These are phyloP conservation scores for Lottia scabra DNA, from an alignment of 2,888 invertebrate species.

Conservation along the genomic window DNA sequence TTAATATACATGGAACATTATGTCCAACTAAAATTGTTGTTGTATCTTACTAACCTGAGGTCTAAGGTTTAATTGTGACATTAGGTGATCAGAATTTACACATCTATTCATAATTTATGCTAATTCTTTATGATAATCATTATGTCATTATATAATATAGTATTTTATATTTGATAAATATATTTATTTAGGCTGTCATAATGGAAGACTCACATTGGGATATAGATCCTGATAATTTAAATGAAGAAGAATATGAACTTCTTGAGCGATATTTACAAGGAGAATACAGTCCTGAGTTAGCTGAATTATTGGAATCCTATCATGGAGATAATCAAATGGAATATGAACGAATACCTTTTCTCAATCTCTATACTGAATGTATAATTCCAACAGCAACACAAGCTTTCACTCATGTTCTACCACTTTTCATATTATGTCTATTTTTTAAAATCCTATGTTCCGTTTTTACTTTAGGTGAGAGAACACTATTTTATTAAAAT, in stretches of 20 bases:
- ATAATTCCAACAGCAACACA: slow-evolving; percentile 59
- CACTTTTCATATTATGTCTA: slow-evolving; percentile 58
- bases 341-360: slow-evolving; percentile 40
- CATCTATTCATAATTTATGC: too few species aligned
- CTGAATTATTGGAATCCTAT: slow-evolving; percentile 32
- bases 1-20: too few species aligned
- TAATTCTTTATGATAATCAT: too few species aligned
- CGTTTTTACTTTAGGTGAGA: slow-evolving; percentile 48
- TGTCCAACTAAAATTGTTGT: too few species aligned
- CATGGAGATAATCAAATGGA: slow-evolving; percentile 34
- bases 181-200: neutral
- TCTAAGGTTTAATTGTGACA: too few species aligned
- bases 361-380: slow-evolving; percentile 54
- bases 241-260: slow-evolving; percentile 7
- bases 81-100: too few species aligned
- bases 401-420: slow-evolving; percentile 52
- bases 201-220: neutral
- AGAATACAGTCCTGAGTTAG: slow-evolving; percentile 35
- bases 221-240: slow-evolving; percentile 6
- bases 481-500: neutral
- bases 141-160: too few species aligned
- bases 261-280: slow-evolving; percentile 12
- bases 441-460: slow-evolving; percentile 50
- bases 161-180: too few species aligned
- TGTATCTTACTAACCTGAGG: too few species aligned